Percentiles rank a stretch among this genome's conserved stretches.
Evolutionary conservation across 2,797 vertebrate genomes (phyloP).

Genomic region (Pyrocephalus nanus): DNA sequence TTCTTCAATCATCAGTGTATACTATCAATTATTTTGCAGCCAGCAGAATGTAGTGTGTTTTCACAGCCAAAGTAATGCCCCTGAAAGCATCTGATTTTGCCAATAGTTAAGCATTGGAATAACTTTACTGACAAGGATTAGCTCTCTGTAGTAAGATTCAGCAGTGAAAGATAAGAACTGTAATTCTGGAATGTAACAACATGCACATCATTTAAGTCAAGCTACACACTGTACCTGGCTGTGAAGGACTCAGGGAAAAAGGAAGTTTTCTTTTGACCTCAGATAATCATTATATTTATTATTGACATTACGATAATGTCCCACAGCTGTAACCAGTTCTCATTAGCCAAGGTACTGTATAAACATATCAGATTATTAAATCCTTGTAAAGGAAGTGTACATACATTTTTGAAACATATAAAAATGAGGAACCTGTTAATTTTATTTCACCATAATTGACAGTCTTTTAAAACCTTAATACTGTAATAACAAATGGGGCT

Average conservation of each 20-base stretch:
- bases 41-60: neutral
- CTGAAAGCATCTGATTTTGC: neutral
- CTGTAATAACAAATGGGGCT: neutral
- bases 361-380: neutral
- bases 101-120: neutral
- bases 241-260: neutral
- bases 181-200: neutral
- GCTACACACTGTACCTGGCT: neutral
- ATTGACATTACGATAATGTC: neutral
- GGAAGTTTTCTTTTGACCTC: neutral
- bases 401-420: neutral
- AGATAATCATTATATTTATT: neutral
- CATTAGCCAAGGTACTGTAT: neutral
- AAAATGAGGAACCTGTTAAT: neutral
- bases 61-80: neutral
- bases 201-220: neutral
- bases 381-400: neutral
- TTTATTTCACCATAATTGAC: neutral
- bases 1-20: neutral
- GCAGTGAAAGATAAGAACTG: neutral
- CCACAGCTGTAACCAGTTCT: neutral
- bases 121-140: neutral
- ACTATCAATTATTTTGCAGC: neutral
- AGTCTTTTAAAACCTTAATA: slow-evolving; percentile 12
- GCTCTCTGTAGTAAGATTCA: neutral